Percentiles rank a stretch among this genome's conserved stretches.
phyloP scores from a whole-genome alignment of 2,113 vertebrate species.

The Strix uralensis region DNA sequence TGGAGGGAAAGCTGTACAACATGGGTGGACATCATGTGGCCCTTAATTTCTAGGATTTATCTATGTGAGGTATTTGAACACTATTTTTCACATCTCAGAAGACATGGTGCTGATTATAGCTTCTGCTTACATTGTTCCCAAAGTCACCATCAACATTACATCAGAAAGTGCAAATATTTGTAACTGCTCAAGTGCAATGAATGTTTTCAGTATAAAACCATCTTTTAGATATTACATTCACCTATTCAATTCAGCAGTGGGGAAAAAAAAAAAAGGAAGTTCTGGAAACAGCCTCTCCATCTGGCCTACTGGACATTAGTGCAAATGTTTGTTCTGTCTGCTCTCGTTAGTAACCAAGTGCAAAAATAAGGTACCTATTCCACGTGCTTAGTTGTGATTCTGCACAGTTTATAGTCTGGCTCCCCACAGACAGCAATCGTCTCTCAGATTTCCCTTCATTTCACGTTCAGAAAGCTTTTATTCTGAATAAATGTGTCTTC shows the following conservation, averaged over 20 bases:
- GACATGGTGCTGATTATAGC: neutral
- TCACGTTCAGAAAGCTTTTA: neutral
- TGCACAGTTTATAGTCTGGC: neutral
- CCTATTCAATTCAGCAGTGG: neutral
- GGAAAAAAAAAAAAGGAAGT: neutral
- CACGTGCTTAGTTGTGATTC: neutral
- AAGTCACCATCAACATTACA: neutral
- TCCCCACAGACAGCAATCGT: neutral
- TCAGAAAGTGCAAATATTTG: neutral
- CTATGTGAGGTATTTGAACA: neutral
- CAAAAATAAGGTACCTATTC: neutral
- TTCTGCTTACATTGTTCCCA: neutral
- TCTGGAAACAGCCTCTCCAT: neutral
- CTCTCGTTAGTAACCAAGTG: neutral
- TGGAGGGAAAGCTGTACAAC: neutral
- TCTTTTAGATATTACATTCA: neutral
- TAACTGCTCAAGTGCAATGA: neutral
- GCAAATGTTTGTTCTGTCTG: neutral
- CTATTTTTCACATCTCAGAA: neutral
- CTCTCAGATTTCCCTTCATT: neutral
- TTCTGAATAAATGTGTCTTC: neutral
- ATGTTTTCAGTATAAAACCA: neutral
- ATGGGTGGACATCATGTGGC: fast-evolving
- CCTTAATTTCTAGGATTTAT: neutral
- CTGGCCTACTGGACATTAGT: neutral